Base-by-base conservation (phyloP, 1,140 invertebrate genomes). In the Heliconius melpomene region DNA sequence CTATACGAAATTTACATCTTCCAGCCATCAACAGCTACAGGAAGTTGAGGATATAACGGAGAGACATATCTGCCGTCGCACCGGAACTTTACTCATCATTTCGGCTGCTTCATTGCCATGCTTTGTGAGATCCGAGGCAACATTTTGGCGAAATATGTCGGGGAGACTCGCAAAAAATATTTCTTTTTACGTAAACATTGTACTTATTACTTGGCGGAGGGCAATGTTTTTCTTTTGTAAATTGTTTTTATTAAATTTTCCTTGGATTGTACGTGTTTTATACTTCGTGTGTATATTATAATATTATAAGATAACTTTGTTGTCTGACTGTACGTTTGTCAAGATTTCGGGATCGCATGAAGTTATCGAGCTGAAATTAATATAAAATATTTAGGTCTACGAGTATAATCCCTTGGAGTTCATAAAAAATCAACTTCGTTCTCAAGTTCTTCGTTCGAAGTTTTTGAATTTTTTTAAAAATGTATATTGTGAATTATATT, bases 1-100 rank as follows among this genome's bases (percentile, higher is more conserved):
- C 11, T 70, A 46, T 71, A 77, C 7, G 23, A 77, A 71, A 77
- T 77, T 50, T 77, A 77, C 36, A 77, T 29, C 20, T 77, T n/a
- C 40, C 46, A 77, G 75, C 50, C 70, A 70, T 77, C 76, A 26
- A 29, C 66, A 18, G 26, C 70, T 36, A 52, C 76, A 77, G 76
- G 76, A 77, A 72, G 76, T 72, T 23, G 70, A 16, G 26, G 70
- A 77, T 77, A 77, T 77, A 71, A 77, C 70, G 6, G 76, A 77
- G 76, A 40, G 76, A 72, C 76, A 57, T 72, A 38, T 77, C 76
- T 77, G 29, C 26, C 66, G 71, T 72, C 36, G 71, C 7, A 16
- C 76, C 76, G 76, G 76, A 77, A 77, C 76, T 72, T 72, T 54
- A 46, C 76, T 77, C 76, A 77, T 72, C 76, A 72, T 77, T 77